These are phyloP conservation scores for Stratiomys singularior DNA, from an alignment of 2,888 invertebrate species.

Conservation along the genomic window DNA sequence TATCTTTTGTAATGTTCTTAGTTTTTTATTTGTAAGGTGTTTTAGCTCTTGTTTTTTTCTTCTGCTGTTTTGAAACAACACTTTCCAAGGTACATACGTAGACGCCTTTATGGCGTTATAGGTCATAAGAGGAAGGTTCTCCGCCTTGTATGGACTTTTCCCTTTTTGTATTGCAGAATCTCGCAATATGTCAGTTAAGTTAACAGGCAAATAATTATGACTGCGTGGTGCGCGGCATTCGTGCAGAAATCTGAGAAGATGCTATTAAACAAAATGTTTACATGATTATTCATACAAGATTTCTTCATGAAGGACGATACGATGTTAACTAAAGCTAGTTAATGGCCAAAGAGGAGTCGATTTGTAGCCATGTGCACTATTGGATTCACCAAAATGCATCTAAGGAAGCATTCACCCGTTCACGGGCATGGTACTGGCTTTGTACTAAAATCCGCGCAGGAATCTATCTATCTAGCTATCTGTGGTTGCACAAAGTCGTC, in stretches of 20 bases:
- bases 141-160: conserved; percentile 26
- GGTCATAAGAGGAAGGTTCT: conserved; percentile 25
- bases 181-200: conserved; percentile 50
- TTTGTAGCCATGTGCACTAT: too few species aligned
- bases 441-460: too few species aligned
- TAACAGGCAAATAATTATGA: conserved; percentile 41
- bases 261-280: conserved; percentile 19
- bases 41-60: not conserved
- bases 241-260: conserved; percentile 9
- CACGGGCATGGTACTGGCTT: too few species aligned
- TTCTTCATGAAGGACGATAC: conserved; percentile 3
- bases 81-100: not conserved
- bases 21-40: too few species aligned
- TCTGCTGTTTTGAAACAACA: not conserved
- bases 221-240: conserved; percentile 5
- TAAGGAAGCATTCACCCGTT: too few species aligned
- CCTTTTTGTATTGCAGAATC: conserved; percentile 45
- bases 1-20: not conserved
- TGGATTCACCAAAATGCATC: too few species aligned
- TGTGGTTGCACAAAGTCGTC: too few species aligned
- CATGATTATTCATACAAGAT: conserved; percentile 6
- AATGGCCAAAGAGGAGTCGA: too few species aligned
- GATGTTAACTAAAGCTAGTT: not conserved
- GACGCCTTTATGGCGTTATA: conserved; percentile 13
- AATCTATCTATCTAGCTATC: too few species aligned